Evolutionary conservation across 1,140 invertebrate species (phyloP).

Genomic region (Brachionus angularis): DNA sequence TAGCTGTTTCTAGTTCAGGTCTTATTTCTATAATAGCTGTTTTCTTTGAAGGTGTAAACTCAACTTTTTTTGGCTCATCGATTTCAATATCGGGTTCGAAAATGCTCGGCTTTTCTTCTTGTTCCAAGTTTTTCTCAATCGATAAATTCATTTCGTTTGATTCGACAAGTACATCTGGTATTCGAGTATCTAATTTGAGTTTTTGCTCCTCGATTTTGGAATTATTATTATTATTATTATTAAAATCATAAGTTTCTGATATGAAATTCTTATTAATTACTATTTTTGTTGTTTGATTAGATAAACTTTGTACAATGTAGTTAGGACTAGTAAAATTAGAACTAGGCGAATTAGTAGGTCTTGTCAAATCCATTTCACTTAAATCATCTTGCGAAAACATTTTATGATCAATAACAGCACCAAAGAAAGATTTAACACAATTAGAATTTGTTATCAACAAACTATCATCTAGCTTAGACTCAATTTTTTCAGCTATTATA

Average conservation of each 20-base stretch:
- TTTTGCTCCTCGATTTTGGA: no score
- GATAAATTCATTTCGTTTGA: not conserved
- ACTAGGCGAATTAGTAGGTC: not conserved
- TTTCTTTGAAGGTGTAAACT: not conserved
- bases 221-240: no score
- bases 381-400: constrained; percentile 9
- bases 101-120: not conserved
- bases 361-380: constrained; percentile 2
- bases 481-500: not conserved
- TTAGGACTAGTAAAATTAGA: constrained; percentile 5
- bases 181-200: not conserved
- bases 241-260: no score
- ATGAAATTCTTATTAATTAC: constrained; percentile 23
- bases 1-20: constrained; percentile 20
- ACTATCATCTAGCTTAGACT: not conserved
- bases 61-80: no score
- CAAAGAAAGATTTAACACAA: constrained; percentile 32
- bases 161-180: constrained; percentile 9
- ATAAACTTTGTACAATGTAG: constrained; percentile 13
- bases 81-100: not conserved
- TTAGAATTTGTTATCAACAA: constrained; percentile 7
- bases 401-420: constrained; percentile 15
- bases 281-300: constrained; percentile 33
- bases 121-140: not conserved
- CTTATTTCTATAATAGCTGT: constrained; percentile 25